A percentile compares a stretch with the other conserved stretches of the same genome.
Evolutionary conservation across 2,113 vertebrate species (phyloP).

Genomic region (Origma solitaria): DNA sequence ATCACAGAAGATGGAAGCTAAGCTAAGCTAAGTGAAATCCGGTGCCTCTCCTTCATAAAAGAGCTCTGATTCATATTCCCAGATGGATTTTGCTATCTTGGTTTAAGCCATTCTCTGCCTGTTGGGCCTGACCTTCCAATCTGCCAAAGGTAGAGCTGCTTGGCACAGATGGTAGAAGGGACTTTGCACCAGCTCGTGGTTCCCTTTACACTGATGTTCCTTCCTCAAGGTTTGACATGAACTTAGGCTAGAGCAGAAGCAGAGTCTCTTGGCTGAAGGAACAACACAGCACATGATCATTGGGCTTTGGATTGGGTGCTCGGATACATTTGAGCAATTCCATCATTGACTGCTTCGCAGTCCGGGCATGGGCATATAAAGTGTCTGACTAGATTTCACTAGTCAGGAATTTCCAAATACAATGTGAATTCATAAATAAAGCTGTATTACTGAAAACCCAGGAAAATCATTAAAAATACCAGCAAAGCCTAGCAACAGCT

Average conservation of each 20-base stretch:
- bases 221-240: not conserved
- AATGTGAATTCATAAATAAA: not conserved
- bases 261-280: not conserved
- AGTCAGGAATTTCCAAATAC: not conserved
- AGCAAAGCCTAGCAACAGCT: not conserved
- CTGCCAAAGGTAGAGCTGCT: not conserved
- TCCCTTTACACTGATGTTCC: rapidly evolving
- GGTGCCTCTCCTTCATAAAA: not conserved
- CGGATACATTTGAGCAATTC: rapidly evolving
- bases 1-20: not conserved
- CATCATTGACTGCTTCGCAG: not conserved
- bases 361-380: not conserved
- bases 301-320: not conserved
- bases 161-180: not conserved
- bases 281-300: rapidly evolving
- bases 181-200: not conserved
- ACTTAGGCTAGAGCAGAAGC: not conserved
- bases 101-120: not conserved
- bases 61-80: not conserved
- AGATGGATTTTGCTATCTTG: not conserved
- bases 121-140: not conserved
- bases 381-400: not conserved
- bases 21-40: too few relatives aligned
- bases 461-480: not conserved
- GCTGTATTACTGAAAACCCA: not conserved